phyloP scores from a whole-genome alignment of 2,888 invertebrate genomes.

The Pomacea canaliculata region DNA sequence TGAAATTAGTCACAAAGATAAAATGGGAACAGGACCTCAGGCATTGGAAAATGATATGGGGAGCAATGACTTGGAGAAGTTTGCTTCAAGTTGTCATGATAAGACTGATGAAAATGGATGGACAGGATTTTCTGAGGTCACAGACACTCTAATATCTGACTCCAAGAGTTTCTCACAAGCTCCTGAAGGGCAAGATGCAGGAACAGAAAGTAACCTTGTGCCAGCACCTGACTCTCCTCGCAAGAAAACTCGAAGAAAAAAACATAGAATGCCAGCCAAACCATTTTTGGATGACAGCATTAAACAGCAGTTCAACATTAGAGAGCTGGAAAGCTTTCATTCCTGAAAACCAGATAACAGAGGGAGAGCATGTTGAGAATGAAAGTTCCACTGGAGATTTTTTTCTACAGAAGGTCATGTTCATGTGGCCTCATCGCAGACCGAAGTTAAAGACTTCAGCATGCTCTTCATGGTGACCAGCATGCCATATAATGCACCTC shows the following conservation, averaged over 20 bases:
- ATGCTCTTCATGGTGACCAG: not conserved
- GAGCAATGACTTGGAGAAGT: no score
- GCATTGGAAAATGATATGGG: no score
- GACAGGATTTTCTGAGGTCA: no score
- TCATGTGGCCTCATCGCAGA: conserved; percentile 6
- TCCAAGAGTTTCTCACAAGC: no score
- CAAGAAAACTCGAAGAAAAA: conserved; percentile 9
- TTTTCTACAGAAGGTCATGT: not conserved
- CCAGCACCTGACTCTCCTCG: not conserved
- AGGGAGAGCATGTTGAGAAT: not conserved
- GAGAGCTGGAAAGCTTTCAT: conserved; percentile 20
- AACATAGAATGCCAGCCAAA: not conserved
- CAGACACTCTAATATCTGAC: no score
- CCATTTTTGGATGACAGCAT: conserved; percentile 10
- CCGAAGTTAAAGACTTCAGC: conserved; percentile 15
- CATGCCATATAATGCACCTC: not conserved
- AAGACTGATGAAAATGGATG: no score
- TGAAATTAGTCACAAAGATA: no score
- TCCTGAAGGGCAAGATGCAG: no score
- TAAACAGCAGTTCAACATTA: not conserved
- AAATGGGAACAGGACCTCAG: no score
- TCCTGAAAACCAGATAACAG: conserved; percentile 14
- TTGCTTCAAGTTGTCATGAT: no score
- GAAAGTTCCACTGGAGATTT: not conserved
- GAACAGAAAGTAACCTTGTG: not conserved